These are phyloP conservation scores for Phataginus tricuspis DNA, from an alignment of 2,797 vertebrate genomes.

Conservation along the genomic window DNA sequence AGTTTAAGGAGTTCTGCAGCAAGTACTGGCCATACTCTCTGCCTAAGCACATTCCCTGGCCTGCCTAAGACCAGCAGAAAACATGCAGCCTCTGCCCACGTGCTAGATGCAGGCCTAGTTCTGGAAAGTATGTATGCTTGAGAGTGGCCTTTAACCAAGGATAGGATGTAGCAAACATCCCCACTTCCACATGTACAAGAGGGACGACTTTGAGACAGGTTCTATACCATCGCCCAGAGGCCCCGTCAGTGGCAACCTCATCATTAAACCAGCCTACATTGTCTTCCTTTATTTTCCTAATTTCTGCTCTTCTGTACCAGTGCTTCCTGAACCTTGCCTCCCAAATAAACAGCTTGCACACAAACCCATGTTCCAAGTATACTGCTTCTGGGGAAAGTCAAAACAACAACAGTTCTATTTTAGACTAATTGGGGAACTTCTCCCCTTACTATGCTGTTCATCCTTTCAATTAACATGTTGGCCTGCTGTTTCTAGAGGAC, in stretches of 20 bases:
- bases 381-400: background rate
- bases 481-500: background rate
- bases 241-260: background rate
- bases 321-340: background rate
- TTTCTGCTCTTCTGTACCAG: background rate
- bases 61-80: background rate
- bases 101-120: background rate
- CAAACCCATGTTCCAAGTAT: background rate
- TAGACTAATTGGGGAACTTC: background rate
- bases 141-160: background rate
- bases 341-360: background rate
- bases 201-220: background rate
- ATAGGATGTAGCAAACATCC: background rate
- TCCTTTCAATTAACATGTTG: background rate
- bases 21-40: background rate
- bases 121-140: background rate
- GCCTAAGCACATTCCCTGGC: background rate
- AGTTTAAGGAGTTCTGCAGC: background rate
- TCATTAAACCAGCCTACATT: background rate
- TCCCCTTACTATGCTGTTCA: background rate
- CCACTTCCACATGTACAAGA: background rate
- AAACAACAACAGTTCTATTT: background rate
- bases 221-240: background rate
- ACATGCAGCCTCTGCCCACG: background rate
- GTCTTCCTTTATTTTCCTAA: background rate